Evolutionary conservation across 2,113 vertebrate species (phyloP), one percentile per base, ranked within the genome.

Genomic region (Crotalus tigris): DNA sequence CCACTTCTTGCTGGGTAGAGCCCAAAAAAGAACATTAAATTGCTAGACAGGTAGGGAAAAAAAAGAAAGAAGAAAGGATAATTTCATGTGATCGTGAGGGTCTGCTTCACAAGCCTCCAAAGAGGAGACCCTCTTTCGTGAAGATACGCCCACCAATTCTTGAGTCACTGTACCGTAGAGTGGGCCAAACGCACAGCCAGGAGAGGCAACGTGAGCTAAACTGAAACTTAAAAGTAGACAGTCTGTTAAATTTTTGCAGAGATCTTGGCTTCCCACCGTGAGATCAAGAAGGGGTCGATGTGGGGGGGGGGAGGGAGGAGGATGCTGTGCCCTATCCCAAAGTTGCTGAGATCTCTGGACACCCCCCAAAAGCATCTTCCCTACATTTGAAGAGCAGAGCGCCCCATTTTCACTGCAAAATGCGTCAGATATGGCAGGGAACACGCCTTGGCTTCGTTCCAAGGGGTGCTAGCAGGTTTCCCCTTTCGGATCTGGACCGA

Each of bases 371-470:
- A 21, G 7, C 75, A 81, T 39, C 6, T 81, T 10, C 75, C 7
- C 1, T 17, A 2, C 7, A 1, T 44, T 81, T 8, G 33, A 81
- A 33, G 75, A 3, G 13, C 4, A 3, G 11, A 0, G 69, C 1
- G 2, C 69, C 75, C 6, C 2, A 1, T 39, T 81, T 19, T 39
- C 69, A 2, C 5, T 3, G 17, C 33, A 39, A 3, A 81, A 81
- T 9, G 33, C 69, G 39, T 8, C 15, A 8, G 75, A 8, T 19
- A 4, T 9, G 17, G 33, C 17, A 9, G 75, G 33, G 17, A 81
- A 81, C 6, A 1, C 6, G 39, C 6, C 6, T 2, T 3, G 2
- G 3, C 2, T 17, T 17, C 69, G 8, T 17, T n/a, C n/a, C 12
- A n/a, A 29, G 64, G 64, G 12, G 2, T 13, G 12, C 64, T 69